phyloP scores from a whole-genome alignment of 2,888 invertebrate species.

The Oxytorus armatus region DNA sequence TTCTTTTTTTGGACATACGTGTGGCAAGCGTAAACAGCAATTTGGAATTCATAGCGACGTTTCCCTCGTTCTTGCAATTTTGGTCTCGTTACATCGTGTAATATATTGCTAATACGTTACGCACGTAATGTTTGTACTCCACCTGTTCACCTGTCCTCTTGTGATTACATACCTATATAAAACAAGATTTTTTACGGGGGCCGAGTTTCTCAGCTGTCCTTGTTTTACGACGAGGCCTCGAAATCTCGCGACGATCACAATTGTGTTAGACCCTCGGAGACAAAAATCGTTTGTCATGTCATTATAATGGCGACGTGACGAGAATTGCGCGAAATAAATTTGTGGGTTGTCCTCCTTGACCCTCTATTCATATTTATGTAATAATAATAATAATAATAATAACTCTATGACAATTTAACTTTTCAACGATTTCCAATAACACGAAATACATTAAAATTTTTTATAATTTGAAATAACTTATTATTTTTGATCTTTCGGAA shows the following conservation, averaged over 20 bases:
- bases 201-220: conserved; percentile 27
- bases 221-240: conserved; percentile 41
- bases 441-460: background rate
- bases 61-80: conserved; percentile 42
- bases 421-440: background rate
- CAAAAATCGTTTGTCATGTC: conserved; percentile 32
- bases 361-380: background rate
- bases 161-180: background rate
- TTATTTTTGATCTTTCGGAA: too few relatives aligned
- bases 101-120: conserved; percentile 35
- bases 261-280: conserved; percentile 21
- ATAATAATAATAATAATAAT: background rate
- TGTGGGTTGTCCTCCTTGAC: conserved; percentile 24
- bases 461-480: too few relatives aligned
- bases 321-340: conserved; percentile 39
- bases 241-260: conserved; percentile 35
- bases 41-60: conserved; percentile 57
- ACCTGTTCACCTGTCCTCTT: conserved; percentile 33
- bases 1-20: conserved; percentile 19
- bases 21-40: conserved; percentile 38
- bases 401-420: too few relatives aligned
- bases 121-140: conserved; percentile 27
- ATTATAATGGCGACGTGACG: conserved; percentile 49
- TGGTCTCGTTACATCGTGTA: conserved; percentile 53
- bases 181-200: conserved; percentile 9